Conservation (phyloP, 1,140 invertebrate species). For the Cryptotermes secundus region DNA sequence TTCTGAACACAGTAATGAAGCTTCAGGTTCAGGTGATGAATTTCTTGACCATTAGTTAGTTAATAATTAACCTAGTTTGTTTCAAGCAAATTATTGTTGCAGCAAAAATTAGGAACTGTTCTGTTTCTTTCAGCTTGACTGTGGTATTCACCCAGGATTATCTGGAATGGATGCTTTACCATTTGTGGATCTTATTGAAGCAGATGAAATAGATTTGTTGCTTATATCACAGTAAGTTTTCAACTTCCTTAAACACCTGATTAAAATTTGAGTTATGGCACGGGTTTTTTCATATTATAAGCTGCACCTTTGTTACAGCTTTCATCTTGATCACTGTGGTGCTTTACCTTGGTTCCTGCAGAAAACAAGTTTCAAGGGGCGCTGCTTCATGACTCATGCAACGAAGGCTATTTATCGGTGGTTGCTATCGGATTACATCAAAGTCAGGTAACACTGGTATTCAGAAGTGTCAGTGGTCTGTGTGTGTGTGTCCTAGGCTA, state of each 20-base stretch:
- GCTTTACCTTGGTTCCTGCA: conserved; percentile 97
- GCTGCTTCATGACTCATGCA: conserved; percentile 99
- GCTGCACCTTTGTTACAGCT: conserved; percentile 58
- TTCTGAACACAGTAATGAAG: no score
- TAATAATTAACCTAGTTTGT: background rate
- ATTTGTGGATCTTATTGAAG: conserved; percentile 96
- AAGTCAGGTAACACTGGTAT: conserved; percentile 72
- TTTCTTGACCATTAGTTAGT: background rate
- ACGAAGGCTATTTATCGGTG: conserved; percentile 99
- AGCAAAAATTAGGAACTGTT: background rate
- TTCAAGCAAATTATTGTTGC: background rate
- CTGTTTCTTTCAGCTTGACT: conserved; percentile 73
- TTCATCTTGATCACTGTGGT: conserved; percentile 98
- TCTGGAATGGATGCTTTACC: conserved; percentile 97
- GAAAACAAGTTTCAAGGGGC: conserved; percentile 96
- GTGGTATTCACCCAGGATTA: conserved; percentile 97
- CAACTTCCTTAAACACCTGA: no score
- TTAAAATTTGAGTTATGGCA: no score
- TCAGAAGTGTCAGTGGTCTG: no score
- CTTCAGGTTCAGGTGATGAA: no score
- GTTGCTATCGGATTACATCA: conserved; percentile 98
- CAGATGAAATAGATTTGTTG: conserved; percentile 94
- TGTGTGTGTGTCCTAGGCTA: no score
- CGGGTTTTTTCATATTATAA: background rate
- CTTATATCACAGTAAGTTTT: conserved; percentile 89